Conservation (phyloP, 2,113 vertebrate genomes). For the Notechis scutatus region DNA sequence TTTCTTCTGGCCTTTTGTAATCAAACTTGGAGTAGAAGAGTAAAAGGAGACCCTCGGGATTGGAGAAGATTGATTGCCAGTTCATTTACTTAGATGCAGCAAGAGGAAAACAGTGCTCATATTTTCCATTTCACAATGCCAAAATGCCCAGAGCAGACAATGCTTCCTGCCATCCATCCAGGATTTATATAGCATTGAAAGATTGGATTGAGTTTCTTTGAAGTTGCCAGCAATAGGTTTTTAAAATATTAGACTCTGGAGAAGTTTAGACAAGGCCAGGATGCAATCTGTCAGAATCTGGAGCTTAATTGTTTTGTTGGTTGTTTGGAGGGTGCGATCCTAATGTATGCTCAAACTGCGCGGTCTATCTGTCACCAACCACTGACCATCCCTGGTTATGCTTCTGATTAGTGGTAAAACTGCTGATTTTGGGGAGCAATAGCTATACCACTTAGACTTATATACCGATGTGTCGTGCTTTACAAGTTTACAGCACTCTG, state of each 20-base stretch:
- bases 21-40: conserved; percentile 17
- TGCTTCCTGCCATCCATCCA: background rate
- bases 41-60: conserved; percentile 43
- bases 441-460: no score
- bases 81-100: conserved; percentile 57
- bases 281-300: background rate
- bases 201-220: background rate
- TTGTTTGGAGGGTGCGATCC: background rate
- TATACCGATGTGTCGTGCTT: no score
- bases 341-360: background rate
- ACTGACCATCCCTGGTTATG: background rate
- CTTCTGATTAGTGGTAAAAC: background rate
- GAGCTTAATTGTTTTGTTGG: background rate
- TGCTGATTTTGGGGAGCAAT: background rate
- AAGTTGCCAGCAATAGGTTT: background rate
- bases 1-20: conserved; percentile 44
- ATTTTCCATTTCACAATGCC: conserved; percentile 40
- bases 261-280: background rate
- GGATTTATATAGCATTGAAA: background rate
- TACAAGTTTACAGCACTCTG: no score
- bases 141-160: conserved; percentile 9
- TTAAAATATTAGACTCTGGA: background rate
- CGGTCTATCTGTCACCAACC: background rate
- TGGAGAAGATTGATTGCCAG: conserved; percentile 52
- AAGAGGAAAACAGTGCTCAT: conserved; percentile 46